phyloP scores from a whole-genome alignment of 2,888 invertebrate genomes.

The Arrhopalites spinosus region DNA sequence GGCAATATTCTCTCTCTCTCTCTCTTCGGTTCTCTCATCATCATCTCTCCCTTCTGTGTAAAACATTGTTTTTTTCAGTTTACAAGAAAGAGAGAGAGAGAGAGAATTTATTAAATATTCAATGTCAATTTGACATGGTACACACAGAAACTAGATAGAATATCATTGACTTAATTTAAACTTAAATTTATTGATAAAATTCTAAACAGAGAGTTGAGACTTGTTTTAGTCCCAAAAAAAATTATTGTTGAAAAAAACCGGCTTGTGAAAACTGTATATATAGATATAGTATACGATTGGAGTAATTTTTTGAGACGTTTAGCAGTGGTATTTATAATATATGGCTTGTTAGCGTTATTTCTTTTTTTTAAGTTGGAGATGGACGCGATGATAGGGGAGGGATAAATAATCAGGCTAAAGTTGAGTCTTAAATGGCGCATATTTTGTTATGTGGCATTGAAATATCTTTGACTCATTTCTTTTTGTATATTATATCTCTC shows the following conservation, averaged over 20 bases:
- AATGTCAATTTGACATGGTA: no score
- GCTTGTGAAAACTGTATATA: neutral
- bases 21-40: neutral
- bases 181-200: no score
- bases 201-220: no score
- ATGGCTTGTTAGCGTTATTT: neutral
- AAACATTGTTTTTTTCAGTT: neutral
- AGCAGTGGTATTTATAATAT: neutral
- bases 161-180: no score
- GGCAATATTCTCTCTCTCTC: no score
- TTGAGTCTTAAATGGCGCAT: no score
- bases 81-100: no score
- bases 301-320: neutral
- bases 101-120: no score
- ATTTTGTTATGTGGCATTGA: neutral
- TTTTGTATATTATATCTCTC: constrained; percentile 1
- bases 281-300: neutral
- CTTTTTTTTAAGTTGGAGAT: constrained; percentile 4
- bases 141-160: no score
- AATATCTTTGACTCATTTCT: neutral
- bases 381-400: neutral
- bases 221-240: no score
- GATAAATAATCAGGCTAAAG: constrained; percentile 11
- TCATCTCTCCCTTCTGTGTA: neutral
- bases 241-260: no score